Conservation (phyloP, 1,140 invertebrate species). For the Pseudobourletiella spinata region DNA sequence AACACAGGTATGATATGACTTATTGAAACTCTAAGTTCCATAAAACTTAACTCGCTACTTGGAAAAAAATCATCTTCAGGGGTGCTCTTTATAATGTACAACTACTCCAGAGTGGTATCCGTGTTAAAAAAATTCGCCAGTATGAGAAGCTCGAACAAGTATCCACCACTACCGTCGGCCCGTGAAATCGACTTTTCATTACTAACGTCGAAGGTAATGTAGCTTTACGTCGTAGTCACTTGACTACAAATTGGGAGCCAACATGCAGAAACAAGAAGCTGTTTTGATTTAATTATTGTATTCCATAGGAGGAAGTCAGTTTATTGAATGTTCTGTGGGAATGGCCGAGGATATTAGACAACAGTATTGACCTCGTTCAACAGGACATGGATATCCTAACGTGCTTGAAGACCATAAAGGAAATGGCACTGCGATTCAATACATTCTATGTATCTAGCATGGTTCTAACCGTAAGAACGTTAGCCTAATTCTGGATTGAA, state of each 20-base stretch:
- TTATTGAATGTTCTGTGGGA: slow-evolving; percentile 6
- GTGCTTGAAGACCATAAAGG: not conserved
- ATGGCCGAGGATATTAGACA: slow-evolving; percentile 13
- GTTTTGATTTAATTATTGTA: not conserved
- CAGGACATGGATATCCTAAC: not conserved
- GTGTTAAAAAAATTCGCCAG: slow-evolving; percentile 1
- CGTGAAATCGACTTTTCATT: not conserved
- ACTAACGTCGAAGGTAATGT: not conserved
- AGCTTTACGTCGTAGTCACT: not conserved
- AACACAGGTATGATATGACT: not conserved
- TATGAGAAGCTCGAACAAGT: not conserved
- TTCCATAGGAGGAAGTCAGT: slow-evolving; percentile 7
- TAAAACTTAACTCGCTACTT: not conserved
- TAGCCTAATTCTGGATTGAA: not conserved
- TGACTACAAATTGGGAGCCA: too few species aligned
- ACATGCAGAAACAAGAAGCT: not conserved
- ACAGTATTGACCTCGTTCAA: not conserved
- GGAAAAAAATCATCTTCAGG: not conserved
- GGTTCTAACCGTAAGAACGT: slow-evolving; percentile 4
- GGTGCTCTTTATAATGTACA: slow-evolving; percentile 10
- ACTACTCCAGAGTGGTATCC: slow-evolving; percentile 10
- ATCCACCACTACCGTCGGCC: not conserved
- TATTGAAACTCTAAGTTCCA: not conserved
- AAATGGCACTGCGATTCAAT: slow-evolving; percentile 3
- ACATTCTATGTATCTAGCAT: slow-evolving; percentile 3